Evolutionary conservation across 1,140 invertebrate species (phyloP), one percentile per base, ranked within the genome.

Genomic region (Eubasilissa regina): DNA sequence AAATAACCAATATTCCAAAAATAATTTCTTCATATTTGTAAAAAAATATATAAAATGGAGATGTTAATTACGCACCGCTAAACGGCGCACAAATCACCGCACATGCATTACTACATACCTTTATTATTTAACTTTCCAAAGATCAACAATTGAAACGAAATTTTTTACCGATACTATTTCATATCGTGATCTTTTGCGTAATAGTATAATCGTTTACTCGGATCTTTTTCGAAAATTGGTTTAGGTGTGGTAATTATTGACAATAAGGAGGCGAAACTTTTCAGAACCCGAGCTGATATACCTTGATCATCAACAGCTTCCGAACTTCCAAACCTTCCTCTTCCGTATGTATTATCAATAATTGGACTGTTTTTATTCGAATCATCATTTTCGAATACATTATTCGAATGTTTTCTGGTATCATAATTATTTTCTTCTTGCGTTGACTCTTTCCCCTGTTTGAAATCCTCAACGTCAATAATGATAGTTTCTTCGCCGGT

Each of bases 341-440:
- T 74, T 55, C 53, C 25, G 55, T 43, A 44, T 15, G 55, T 74
- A 43, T 43, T 56, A 43, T 64, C 60, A 76, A 64, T 58, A 8
- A 47, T 25, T 75, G 53, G 12, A 17, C 44, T 11, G 10, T n/a
- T 25, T 3, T 62, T 44, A 0, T 19, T 47, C 17, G n/a, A 7
- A n/a, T 64, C 56, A 12, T 66, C 56, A 58, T 66, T 19, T 19
- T 76, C 7, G 45, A 88, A 81, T 88, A 88, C 70, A 87, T 88
- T 62, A 87, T 87, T 75, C 88, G 86, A 81, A 83, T 86, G 12
- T 87, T 88, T n/a, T 86, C 86, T 62, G n/a, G n/a, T n/a, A 83
- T 81, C 35, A 85, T 83, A 77, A 75, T 86, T 17, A 25, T 58
- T 60, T 12, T 19, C 19, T 12, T 56, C 72, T 43, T 74, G 51